Base-by-base conservation (phyloP, 1,140 invertebrate genomes). In the Leguminivora glycinivorella region DNA sequence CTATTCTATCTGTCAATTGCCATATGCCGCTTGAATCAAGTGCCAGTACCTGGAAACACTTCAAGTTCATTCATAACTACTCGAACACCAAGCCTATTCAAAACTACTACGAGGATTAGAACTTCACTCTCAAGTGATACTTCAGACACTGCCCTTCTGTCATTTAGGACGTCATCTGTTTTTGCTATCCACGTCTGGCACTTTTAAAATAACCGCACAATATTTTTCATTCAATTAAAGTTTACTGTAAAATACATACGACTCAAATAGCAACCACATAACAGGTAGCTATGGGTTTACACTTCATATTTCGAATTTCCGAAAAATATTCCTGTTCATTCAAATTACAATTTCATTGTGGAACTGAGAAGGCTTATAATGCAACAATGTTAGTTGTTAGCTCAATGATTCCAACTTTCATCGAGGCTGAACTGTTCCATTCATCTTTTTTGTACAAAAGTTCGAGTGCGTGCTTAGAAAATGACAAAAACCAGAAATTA, bases 401-500 rank as follows among this genome's bases (percentile, higher is more conserved):
- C 40, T 17, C 40, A 43, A 43, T 43, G 14, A 43, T 43, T n/a
- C 6, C 4, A 43, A 43, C n/a, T 43, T 43, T 43, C n/a, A n/a
- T 43, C 40, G 40, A n/a, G 40, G 6, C 40, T n/a, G 38, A 43
- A 43, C 56, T 56, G 14, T 60, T 60, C 2, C 56, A 60, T 60
- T 60, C 56, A 56, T 56, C 2, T 24, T 56, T 60, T 60, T 26
- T 26, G 4, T 60, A 19, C 56, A 25, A 56, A n/a, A 60, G 0
- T 29, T 26, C 24, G 29, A 60, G 25, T 60, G 25, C 24, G 56
- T 6, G 56, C 56, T 60, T 60, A 26, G 56, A n/a, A 26, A 14
- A 60, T 26, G 52, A 56, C 17, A 56, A 60, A 60, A 58, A 60
- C 26, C 56, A 12, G 24, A 26, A 60, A 60, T 60, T 58, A 29